Conservation (phyloP, 2,113 vertebrate species). For the Oncorhynchus keta region DNA sequence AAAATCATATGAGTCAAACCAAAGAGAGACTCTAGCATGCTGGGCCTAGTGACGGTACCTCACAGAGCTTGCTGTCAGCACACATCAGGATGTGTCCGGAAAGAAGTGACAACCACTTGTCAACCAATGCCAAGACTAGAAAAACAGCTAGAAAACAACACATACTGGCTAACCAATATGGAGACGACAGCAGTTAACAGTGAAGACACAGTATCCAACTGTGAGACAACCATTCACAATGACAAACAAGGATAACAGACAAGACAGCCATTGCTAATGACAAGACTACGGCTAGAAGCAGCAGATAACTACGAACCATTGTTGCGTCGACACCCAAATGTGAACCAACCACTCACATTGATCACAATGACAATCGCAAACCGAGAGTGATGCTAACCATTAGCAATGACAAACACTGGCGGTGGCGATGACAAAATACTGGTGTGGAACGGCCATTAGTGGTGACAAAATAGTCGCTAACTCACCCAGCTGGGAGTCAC, state of each 20-base stretch:
- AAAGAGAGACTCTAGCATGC: not conserved
- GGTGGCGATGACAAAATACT: not conserved
- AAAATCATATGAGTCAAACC: not conserved
- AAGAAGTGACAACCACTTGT: not conserved
- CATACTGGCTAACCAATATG: slow-evolving; percentile 31
- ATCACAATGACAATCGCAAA: slow-evolving; percentile 12
- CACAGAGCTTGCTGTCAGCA: not conserved
- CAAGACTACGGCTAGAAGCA: not conserved
- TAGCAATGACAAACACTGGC: not conserved
- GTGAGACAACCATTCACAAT: not conserved
- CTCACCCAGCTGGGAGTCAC: not conserved
- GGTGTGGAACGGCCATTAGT: not conserved
- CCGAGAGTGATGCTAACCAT: not conserved
- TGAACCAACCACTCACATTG: slow-evolving; percentile 20
- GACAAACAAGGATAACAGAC: not conserved
- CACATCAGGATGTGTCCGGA: not conserved
- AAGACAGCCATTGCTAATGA: not conserved
- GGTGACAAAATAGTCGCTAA: slow-evolving; percentile 1
- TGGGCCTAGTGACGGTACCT: not conserved
- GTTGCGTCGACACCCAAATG: not conserved
- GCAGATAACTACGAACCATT: not conserved
- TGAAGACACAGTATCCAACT: not conserved
- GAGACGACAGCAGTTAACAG: slow-evolving; percentile 6
- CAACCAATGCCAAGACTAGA: not conserved
- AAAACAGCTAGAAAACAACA: slow-evolving; percentile 8